These are phyloP conservation scores for Hemithea aestivaria DNA, from an alignment of 2,888 invertebrate species.

Conservation along the genomic window DNA sequence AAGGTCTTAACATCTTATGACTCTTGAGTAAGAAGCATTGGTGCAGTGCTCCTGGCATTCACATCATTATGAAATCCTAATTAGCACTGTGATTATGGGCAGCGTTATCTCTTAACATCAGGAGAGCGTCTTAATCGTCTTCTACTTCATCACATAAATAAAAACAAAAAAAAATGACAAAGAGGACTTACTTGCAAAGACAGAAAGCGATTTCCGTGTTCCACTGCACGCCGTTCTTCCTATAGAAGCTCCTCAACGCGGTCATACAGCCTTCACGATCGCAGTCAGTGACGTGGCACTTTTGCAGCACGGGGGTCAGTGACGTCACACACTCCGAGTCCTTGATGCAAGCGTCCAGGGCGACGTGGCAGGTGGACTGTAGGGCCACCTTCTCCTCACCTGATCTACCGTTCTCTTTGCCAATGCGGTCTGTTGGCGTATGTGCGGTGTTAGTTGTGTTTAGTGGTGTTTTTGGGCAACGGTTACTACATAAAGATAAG, in stretches of 20 bases:
- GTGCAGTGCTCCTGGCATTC: too few species aligned
- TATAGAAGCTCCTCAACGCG: conserved; percentile 91
- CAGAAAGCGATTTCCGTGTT: conserved; percentile 95
- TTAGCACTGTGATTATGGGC: too few species aligned
- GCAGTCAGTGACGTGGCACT: conserved; percentile 86
- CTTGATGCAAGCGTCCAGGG: conserved; percentile 89
- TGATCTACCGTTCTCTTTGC: conserved; percentile 77
- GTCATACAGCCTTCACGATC: conserved; percentile 93
- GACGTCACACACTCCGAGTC: conserved; percentile 88
- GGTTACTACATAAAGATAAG: conserved; percentile 1
- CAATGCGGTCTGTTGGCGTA: conserved; percentile 74
- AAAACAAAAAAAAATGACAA: too few species aligned
- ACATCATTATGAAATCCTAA: too few species aligned
- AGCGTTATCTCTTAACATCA: too few species aligned
- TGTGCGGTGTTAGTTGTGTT: conserved; percentile 44
- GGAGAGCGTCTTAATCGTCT: too few species aligned
- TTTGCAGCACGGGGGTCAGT: conserved; percentile 90
- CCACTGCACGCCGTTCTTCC: conserved; percentile 88
- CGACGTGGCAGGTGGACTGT: conserved; percentile 93
- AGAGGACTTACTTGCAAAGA: conserved; percentile 90
- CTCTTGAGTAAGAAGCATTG: too few species aligned
- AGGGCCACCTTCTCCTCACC: conserved; percentile 80
- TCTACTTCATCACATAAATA: too few species aligned
- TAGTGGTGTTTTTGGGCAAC: conserved; percentile 17
- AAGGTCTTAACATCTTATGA: too few species aligned